Evolutionary conservation across 2,113 vertebrate species (phyloP).

Genomic region (Sardina pilchardus): DNA sequence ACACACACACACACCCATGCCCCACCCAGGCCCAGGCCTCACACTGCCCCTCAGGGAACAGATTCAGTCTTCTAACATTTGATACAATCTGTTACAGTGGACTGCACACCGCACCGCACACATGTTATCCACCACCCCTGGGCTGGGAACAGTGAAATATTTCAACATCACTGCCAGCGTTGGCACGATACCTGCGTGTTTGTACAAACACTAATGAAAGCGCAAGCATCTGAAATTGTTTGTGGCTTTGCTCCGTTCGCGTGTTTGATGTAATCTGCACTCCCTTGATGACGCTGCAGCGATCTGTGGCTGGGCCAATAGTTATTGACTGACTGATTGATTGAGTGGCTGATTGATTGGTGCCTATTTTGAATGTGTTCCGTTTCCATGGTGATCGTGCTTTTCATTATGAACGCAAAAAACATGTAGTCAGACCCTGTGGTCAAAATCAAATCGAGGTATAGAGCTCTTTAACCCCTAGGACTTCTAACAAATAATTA

Average conservation of each 20-base stretch:
- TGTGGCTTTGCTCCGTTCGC: not conserved
- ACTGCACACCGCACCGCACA: not conserved
- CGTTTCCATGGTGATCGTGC: not conserved
- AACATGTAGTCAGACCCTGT: not conserved
- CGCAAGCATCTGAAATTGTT: not conserved
- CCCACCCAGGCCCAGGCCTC: not conserved
- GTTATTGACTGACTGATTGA: slow-evolving; percentile 2
- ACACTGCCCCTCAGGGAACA: not conserved
- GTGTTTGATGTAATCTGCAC: not conserved
- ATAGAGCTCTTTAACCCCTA: not conserved
- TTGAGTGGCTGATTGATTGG: not conserved
- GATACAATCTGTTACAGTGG: not conserved
- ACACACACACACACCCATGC: not conserved
- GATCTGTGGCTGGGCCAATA: not conserved
- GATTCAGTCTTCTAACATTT: not conserved
- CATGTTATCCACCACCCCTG: not conserved
- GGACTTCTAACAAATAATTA: not conserved
- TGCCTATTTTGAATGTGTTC: not conserved
- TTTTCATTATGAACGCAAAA: not conserved
- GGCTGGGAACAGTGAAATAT: not conserved
- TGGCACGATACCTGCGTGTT: not conserved
- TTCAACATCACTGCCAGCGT: not conserved
- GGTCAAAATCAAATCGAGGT: not conserved
- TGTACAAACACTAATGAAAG: not conserved
- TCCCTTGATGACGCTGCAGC: not conserved